Conservation (phyloP, 53 echinoderm and acorn worm species). For the Astropecten irregularis region DNA sequence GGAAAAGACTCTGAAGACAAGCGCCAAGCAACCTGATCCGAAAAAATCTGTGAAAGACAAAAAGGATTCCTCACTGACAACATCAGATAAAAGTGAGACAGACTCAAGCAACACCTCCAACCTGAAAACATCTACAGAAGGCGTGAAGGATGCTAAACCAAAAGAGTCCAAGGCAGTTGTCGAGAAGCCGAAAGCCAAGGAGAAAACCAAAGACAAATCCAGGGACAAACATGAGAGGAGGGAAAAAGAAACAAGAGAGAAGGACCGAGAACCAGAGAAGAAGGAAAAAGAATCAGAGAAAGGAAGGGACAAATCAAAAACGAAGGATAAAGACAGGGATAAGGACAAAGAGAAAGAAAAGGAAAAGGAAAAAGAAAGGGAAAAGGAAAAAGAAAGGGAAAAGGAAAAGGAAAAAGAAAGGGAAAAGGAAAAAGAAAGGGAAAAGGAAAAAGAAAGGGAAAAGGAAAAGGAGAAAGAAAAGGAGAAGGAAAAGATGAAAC, state of each 20-base stretch:
- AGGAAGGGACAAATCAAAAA: conserved; percentile 31
- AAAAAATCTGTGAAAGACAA: conserved; percentile 23
- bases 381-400: conserved; percentile 32
- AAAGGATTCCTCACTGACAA: background rate
- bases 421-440: conserved; percentile 37
- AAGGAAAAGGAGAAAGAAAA: conserved; percentile 34
- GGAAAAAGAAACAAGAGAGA: background rate
- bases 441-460: conserved; percentile 37
- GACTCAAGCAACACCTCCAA: conserved; percentile 7
- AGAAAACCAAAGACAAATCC: conserved; percentile 64
- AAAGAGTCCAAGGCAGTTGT: background rate
- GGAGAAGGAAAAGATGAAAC: conserved; percentile 46
- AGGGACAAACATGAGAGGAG: conserved; percentile 17
- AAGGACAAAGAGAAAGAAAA: conserved; percentile 17
- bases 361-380: conserved; percentile 49
- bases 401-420: conserved; percentile 35
- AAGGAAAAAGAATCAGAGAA: conserved; percentile 54
- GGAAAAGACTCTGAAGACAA: conserved; percentile 2
- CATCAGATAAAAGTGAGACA: conserved; percentile 10
- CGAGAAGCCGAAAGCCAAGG: conserved; percentile 50
- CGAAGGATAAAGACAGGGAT: conserved; percentile 50
- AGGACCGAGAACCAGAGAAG: conserved; percentile 34
- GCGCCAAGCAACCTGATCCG: conserved; percentile 1
- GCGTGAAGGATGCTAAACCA: conserved; percentile 5
- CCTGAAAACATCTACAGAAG: background rate